These are phyloP conservation scores for Mormyrus proboscirostris DNA, from an alignment of 2,797 vertebrate genomes.

Conservation along the genomic window DNA sequence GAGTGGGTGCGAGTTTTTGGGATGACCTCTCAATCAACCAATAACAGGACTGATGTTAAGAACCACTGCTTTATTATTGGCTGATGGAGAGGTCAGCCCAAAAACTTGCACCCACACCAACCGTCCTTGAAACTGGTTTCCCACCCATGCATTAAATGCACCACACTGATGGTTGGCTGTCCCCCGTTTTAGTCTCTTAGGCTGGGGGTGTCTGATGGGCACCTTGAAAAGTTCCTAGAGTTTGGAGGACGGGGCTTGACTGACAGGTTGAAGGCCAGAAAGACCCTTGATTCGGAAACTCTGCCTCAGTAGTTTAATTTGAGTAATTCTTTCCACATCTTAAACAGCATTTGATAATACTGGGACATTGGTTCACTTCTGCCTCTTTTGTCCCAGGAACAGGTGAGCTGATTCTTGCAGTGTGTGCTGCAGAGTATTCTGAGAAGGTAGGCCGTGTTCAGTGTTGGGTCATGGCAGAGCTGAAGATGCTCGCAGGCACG, in stretches of 20 bases:
- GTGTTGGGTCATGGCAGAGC: not conserved
- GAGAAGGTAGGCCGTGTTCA: not conserved
- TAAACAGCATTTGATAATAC: not conserved
- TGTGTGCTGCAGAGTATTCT: not conserved
- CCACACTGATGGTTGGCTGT: not conserved
- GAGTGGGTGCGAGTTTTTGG: not conserved
- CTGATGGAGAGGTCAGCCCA: not conserved
- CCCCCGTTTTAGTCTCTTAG: not conserved
- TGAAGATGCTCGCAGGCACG: not conserved
- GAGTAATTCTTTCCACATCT: not conserved
- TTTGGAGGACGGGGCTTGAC: not conserved
- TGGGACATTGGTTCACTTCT: not conserved
- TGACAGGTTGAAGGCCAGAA: not conserved
- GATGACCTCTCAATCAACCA: not conserved
- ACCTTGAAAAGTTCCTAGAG: not conserved
- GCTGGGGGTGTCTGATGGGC: not conserved
- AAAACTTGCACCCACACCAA: not conserved
- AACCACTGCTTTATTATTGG: not conserved
- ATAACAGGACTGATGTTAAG: not conserved
- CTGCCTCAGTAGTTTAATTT: not conserved
- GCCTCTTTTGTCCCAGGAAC: not conserved
- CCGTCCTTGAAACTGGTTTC: not conserved
- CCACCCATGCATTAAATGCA: not conserved
- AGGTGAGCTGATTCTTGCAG: not conserved
- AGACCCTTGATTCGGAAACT: not conserved